phyloP scores from a whole-genome alignment of 2,797 vertebrate species.

The Spondyliosoma cantharus region DNA sequence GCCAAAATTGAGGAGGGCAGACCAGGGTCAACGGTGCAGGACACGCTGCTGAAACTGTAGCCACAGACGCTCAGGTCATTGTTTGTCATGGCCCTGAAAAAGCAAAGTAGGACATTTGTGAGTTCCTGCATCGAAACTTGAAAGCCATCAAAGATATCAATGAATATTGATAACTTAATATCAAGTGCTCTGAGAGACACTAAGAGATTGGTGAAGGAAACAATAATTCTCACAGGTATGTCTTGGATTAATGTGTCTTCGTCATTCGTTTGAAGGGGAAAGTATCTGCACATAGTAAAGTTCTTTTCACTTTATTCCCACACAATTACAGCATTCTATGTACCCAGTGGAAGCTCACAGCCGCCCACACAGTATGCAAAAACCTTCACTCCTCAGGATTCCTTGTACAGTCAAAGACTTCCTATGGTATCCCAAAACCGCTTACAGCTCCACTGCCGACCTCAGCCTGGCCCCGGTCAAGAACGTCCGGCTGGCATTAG shows the following conservation, averaged over 20 bases:
- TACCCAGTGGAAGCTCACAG: neutral
- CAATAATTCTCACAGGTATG: neutral
- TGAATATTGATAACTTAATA: neutral
- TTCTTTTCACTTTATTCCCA: slow-evolving; percentile 35
- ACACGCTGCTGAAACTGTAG: too few relatives aligned
- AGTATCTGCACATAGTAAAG: slow-evolving; percentile 14
- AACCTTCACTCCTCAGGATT: neutral
- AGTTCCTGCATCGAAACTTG: neutral
- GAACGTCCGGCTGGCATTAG: slow-evolving; percentile 68
- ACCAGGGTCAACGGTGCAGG: too few relatives aligned
- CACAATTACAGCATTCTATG: neutral
- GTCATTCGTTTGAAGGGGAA: slow-evolving; percentile 13
- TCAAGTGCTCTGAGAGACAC: neutral
- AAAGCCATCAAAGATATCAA: neutral
- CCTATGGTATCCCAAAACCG: slow-evolving; percentile 27
- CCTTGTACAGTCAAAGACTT: slow-evolving; percentile 21
- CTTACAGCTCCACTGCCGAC: slow-evolving; percentile 17
- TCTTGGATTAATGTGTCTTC: neutral
- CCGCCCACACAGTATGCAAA: slow-evolving; percentile 3
- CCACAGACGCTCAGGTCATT: too few relatives aligned
- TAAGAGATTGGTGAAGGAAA: slow-evolving; percentile 1
- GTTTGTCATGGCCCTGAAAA: too few relatives aligned
- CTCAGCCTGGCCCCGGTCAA: slow-evolving; percentile 38
- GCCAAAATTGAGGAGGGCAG: too few relatives aligned
- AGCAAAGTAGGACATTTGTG: neutral